phyloP scores from a whole-genome alignment of 2,797 vertebrate species.

The Myotis findleyi region DNA sequence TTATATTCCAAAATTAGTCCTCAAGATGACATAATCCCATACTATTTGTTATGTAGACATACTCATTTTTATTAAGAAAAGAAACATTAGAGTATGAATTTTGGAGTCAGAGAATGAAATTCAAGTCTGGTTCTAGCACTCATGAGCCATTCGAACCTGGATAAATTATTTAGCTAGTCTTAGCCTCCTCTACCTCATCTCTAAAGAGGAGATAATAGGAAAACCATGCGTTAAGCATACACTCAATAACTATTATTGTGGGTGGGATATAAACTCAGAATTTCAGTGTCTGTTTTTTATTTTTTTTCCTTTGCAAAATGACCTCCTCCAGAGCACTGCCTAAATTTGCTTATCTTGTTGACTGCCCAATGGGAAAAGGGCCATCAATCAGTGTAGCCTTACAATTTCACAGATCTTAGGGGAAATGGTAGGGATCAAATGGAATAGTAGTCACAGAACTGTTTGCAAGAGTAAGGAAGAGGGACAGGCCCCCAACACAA shows the following conservation, averaged over 20 bases:
- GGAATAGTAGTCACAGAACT: background rate
- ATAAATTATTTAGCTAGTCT: background rate
- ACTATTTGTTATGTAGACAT: background rate
- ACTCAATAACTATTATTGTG: background rate
- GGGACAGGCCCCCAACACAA: background rate
- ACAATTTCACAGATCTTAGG: background rate
- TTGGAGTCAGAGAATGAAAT: conserved; percentile 6
- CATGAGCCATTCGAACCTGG: background rate
- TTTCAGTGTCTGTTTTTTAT: background rate
- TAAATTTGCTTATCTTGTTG: background rate
- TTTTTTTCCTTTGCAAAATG: background rate
- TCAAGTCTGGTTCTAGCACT: background rate
- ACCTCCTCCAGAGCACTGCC: background rate
- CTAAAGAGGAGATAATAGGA: background rate
- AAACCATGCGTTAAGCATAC: background rate
- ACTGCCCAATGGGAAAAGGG: background rate
- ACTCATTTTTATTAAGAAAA: background rate
- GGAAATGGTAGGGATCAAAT: background rate
- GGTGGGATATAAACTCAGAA: background rate
- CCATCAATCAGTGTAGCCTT: background rate
- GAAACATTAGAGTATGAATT: background rate
- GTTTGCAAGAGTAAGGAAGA: background rate
- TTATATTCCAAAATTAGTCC: conserved; percentile 34
- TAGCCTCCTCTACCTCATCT: conserved; percentile 1
- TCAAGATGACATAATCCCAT: background rate